phyloP scores from a whole-genome alignment of 2,888 invertebrate genomes.

The Tetramorium bicarinatum region DNA sequence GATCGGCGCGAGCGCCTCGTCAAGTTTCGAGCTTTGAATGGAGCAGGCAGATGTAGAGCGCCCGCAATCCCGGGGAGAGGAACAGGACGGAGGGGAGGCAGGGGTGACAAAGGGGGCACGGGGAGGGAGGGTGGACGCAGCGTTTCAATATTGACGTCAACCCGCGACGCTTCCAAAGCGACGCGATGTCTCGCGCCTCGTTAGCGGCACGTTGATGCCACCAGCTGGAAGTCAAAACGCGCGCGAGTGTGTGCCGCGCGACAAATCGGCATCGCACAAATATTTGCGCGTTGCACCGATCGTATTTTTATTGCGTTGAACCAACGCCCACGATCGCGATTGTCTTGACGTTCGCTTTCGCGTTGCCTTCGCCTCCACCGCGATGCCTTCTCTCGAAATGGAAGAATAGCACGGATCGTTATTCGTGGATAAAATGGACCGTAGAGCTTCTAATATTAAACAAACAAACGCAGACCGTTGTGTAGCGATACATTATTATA shows the following conservation, averaged over 20 bases:
- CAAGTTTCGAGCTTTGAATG: conserved; percentile 52
- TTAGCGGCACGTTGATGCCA: conserved; percentile 65
- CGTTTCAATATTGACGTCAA: conserved; percentile 67
- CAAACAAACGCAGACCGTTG: not conserved
- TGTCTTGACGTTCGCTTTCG: not conserved
- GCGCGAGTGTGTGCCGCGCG: conserved; percentile 9
- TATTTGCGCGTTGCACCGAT: conserved; percentile 55
- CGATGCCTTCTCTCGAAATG: not conserved
- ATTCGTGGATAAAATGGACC: not conserved
- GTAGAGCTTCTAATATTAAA: not conserved
- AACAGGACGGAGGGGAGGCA: not conserved
- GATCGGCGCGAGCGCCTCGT: conserved; percentile 34
- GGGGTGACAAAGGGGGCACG: not conserved
- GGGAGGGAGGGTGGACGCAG: conserved; percentile 29
- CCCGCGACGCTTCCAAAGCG: conserved; percentile 63
- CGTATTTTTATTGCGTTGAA: conserved; percentile 59
- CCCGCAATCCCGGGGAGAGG: conserved; percentile 41
- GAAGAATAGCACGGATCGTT: not conserved
- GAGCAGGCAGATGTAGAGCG: conserved; percentile 44
- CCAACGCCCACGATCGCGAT: conserved; percentile 6
- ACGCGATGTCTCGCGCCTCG: conserved; percentile 59
- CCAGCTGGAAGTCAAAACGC: conserved; percentile 48
- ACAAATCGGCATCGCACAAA: conserved; percentile 64
- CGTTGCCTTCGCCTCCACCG: not conserved
- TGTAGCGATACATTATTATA: not conserved